phyloP scores from a whole-genome alignment of 2,797 vertebrate genomes.

The Cossypha heuglini region DNA sequence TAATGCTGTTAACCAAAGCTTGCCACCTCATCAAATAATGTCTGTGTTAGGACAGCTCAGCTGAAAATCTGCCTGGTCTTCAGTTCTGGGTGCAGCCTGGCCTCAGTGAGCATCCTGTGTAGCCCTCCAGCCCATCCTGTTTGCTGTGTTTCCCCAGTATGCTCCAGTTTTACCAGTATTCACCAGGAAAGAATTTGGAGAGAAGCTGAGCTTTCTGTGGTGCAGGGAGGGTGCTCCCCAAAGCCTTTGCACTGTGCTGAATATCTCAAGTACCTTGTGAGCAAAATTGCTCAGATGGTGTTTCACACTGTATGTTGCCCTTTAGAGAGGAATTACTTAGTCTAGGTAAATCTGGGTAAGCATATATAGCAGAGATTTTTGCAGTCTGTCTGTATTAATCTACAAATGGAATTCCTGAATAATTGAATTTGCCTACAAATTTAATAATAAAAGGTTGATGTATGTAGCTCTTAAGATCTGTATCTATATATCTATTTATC shows the following conservation, averaged over 20 bases:
- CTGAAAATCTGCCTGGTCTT: neutral
- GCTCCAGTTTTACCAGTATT: neutral
- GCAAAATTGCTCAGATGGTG: neutral
- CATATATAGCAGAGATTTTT: neutral
- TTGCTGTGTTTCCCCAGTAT: neutral
- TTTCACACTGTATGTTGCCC: neutral
- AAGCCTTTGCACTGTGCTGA: neutral
- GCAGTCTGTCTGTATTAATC: neutral
- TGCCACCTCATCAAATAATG: neutral
- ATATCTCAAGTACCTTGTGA: neutral
- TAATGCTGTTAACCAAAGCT: constrained; percentile 14
- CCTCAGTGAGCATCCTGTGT: neutral
- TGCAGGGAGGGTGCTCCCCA: neutral
- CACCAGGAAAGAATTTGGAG: neutral
- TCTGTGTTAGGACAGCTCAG: neutral
- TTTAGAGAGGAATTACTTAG: neutral
- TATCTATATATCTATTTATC: neutral
- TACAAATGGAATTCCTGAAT: neutral
- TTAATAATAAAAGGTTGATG: neutral
- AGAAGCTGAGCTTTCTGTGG: neutral
- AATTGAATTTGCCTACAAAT: neutral
- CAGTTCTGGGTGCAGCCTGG: neutral
- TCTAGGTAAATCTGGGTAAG: neutral
- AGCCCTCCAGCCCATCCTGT: neutral
- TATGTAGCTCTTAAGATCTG: neutral